Conservation (phyloP, 1,140 invertebrate genomes). For the Choristoneura fumiferana region DNA sequence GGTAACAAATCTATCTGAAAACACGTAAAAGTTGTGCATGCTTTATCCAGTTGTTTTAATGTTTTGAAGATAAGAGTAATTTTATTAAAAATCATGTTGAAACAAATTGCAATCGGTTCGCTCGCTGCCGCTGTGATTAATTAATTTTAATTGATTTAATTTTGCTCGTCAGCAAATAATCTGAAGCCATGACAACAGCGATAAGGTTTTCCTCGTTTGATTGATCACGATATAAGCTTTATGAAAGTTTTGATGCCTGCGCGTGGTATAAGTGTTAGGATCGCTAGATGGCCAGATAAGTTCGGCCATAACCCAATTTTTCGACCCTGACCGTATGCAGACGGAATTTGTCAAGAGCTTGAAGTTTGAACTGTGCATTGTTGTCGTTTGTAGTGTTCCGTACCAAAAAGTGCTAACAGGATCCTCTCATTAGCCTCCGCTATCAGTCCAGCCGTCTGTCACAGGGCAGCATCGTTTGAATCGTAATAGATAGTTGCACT, state of each 20-base stretch:
- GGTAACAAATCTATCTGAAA: too few species aligned
- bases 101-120: conserved; percentile 2
- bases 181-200: conserved; percentile 8
- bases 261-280: too few species aligned
- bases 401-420: too few species aligned
- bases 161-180: background rate
- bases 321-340: conserved; percentile 12
- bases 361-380: background rate
- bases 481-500: too few species aligned
- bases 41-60: too few species aligned
- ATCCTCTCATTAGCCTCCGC: too few species aligned
- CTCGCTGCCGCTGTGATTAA: conserved; percentile 3
- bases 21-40: too few species aligned
- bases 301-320: conserved; percentile 11
- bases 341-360: conserved; percentile 3
- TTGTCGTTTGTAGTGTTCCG: background rate
- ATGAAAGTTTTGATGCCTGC: conserved; percentile 12
- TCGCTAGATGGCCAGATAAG: background rate
- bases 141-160: conserved; percentile 11
- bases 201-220: conserved; percentile 15
- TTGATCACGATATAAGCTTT: conserved; percentile 5
- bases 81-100: too few species aligned
- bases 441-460: too few species aligned
- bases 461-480: too few species aligned
- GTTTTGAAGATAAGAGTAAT: too few species aligned